phyloP scores from a whole-genome alignment of 2,888 invertebrate species.

The Andrena praecox region DNA sequence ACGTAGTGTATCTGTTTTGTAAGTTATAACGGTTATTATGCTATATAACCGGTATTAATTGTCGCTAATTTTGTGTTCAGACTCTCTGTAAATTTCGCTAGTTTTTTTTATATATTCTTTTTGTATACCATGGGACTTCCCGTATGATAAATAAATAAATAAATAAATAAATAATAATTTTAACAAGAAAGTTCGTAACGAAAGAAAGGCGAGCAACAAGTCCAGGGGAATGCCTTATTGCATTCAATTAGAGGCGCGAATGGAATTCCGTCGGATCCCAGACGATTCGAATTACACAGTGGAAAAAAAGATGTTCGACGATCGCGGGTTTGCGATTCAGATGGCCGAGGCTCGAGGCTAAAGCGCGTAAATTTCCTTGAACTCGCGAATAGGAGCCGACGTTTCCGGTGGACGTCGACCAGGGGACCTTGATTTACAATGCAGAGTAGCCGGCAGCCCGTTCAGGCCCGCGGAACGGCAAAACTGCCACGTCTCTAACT shows the following conservation, averaged over 20 bases:
- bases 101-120: too few species aligned
- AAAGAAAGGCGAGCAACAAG: not conserved
- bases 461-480: slow-evolving; percentile 32
- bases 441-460: slow-evolving; percentile 46
- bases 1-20: too few species aligned
- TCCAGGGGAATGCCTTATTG: not conserved
- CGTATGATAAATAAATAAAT: too few species aligned
- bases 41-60: too few species aligned
- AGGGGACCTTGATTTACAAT: slow-evolving; percentile 60
- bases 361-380: slow-evolving; percentile 40
- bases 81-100: too few species aligned
- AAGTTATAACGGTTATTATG: too few species aligned
- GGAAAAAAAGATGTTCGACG: not conserved
- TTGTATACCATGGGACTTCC: too few species aligned
- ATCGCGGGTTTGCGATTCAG: slow-evolving; percentile 26
- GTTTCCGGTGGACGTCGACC: slow-evolving; percentile 22
- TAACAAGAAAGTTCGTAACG: too few species aligned
- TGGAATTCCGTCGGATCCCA: not conserved
- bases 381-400: not conserved
- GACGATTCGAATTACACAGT: too few species aligned
- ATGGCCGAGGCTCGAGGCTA: slow-evolving; percentile 13
- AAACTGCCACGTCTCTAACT: slow-evolving; percentile 46
- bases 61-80: too few species aligned
- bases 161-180: too few species aligned
- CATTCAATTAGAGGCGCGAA: not conserved